Conservation (phyloP, 2,797 vertebrate species). For the Buphagus erythrorhynchus region DNA sequence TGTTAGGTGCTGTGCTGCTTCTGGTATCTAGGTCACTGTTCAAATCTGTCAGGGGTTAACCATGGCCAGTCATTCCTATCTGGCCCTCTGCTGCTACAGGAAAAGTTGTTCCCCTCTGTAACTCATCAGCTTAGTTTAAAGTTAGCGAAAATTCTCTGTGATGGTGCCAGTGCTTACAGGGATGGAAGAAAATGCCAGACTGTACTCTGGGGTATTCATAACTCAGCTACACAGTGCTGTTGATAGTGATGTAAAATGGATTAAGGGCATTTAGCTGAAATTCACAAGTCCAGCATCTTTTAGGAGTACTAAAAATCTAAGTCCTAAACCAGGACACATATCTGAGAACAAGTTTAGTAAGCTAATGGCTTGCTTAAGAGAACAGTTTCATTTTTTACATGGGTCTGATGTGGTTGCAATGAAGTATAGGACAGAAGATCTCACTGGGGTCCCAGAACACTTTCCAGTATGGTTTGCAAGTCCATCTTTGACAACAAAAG, state of each 20-base stretch:
- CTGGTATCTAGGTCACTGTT: not conserved
- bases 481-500: fast-evolving
- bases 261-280: not conserved
- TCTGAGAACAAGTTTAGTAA: not conserved
- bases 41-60: not conserved
- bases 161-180: not conserved
- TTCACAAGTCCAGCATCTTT: not conserved
- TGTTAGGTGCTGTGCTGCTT: not conserved
- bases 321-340: not conserved
- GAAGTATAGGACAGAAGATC: not conserved
- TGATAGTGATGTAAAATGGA: not conserved
- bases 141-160: not conserved
- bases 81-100: not conserved
- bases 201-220: not conserved
- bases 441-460: not conserved
- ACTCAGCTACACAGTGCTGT: not conserved
- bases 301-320: not conserved
- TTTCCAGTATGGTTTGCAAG: not conserved
- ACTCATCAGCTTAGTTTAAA: not conserved
- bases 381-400: not conserved
- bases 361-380: not conserved
- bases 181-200: not conserved
- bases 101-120: not conserved
- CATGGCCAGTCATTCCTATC: not conserved
- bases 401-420: not conserved